Evolutionary conservation across 2,888 invertebrate genomes (phyloP).

Genomic region (Syrphus vitripennis): DNA sequence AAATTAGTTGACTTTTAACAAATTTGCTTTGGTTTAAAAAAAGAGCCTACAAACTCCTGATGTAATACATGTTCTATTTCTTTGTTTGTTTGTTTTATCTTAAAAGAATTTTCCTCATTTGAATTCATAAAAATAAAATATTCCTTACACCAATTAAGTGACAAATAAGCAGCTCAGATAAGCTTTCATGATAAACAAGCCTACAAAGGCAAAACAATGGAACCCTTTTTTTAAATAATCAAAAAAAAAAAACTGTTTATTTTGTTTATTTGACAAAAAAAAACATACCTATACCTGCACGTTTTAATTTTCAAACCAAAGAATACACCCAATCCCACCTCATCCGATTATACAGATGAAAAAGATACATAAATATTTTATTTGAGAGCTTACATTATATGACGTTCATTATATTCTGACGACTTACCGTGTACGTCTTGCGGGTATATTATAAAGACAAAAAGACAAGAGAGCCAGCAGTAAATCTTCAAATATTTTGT

Average conservation of each 20-base stretch:
- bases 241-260: not conserved
- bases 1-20: too few relatives aligned
- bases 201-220: not conserved
- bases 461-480: too few relatives aligned
- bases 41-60: too few relatives aligned
- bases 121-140: not conserved
- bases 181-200: not conserved
- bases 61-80: not conserved
- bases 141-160: not conserved
- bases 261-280: not conserved
- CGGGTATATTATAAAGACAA: not conserved
- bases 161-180: not conserved
- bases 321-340: constrained; percentile 30
- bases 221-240: not conserved
- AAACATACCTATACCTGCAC: not conserved
- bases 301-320: not conserved
- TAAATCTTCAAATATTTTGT: too few relatives aligned
- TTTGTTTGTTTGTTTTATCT: not conserved
- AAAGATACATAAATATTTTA: constrained; percentile 17
- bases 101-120: not conserved
- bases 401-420: constrained; percentile 20
- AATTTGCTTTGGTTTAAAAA: too few relatives aligned
- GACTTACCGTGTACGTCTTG: not conserved
- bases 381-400: constrained; percentile 10
- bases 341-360: constrained; percentile 50